These are phyloP conservation scores for Rotaria magnacalcarata DNA, from an alignment of 2,888 invertebrate genomes.

Conservation along the genomic window DNA sequence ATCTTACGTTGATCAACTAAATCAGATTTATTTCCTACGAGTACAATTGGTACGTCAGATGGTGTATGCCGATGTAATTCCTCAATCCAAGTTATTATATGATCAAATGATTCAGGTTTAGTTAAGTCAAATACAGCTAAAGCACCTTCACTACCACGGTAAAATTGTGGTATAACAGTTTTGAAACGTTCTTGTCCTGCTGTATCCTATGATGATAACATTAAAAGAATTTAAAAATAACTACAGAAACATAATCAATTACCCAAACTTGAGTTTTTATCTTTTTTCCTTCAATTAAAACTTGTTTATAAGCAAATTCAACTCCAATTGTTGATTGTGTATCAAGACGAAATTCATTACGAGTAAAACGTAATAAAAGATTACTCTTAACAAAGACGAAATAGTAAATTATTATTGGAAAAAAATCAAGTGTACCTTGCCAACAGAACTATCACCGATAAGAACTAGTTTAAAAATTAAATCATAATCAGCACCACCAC, in stretches of 20 bases:
- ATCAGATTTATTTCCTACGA: conserved; percentile 46
- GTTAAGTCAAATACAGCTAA: conserved; percentile 98
- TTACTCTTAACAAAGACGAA: background rate
- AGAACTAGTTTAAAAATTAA: conserved; percentile 10
- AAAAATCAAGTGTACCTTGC: background rate
- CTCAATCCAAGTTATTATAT: conserved; percentile 67
- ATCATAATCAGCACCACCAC: background rate
- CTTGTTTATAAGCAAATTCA: conserved; percentile 1
- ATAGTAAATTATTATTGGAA: no score
- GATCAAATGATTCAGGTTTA: conserved; percentile 94
- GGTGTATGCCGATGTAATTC: conserved; percentile 66
- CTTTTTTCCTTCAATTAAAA: background rate
- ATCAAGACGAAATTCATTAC: conserved; percentile 17
- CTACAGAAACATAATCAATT: background rate
- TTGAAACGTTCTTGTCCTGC: conserved; percentile 99
- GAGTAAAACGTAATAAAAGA: conserved; percentile 27
- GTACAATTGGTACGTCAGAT: conserved; percentile 61
- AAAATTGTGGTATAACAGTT: conserved; percentile 89
- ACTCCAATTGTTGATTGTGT: conserved; percentile 30
- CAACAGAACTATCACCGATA: conserved; percentile 31
- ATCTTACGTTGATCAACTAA: conserved; percentile 41
- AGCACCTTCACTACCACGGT: conserved; percentile 98
- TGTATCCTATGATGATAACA: conserved; percentile 76
- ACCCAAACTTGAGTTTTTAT: conserved; percentile 34
- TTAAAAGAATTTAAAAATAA: background rate